Base-by-base conservation (phyloP, 2,797 vertebrate species). In the Sardinella longiceps region DNA sequence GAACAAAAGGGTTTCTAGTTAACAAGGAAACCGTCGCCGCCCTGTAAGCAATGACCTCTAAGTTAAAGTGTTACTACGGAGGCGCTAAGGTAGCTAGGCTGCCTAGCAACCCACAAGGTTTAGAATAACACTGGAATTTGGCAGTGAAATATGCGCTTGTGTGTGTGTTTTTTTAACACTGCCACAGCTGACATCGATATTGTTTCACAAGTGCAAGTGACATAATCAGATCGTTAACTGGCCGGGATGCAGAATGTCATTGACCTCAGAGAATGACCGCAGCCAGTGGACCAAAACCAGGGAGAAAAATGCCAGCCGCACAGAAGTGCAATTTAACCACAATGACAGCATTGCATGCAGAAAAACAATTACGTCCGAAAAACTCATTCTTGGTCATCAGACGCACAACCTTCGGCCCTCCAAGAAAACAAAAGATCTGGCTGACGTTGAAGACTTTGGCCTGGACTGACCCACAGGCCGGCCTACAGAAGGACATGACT, bases 141-240 rank as follows among this genome's bases (percentile, higher is more conserved):
- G 28, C 70, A 23, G 70, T 39, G 15, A 37, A 39, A 39, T 15
- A 25, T 37, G 33, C 15, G 30, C 30, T 0, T 33, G 63, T 33
- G 30, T 70, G 3, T 74, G 33, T 10, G 18, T 77, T n/a, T 9
- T 84, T 83, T 80, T 30, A 81, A 84, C 81, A 58, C 66, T 51
- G 0, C 0, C 80, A 90, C 89, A 84, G 85, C 87, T 89, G 89
- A 94, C 92, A 92, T 93, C 92, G 93, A 91, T 91, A 89, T 84
- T 39, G 84, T 93, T 92, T 93, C 89, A 86, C 90, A 91, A 92
- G 91, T 86, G 82, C 90, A 83, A 87, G 90, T 92, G 92, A 93
- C 92, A 91, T 93, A 92, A 92, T 85, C 70, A 86, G 4, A 89
- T 43, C 85, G 89, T 82, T 81, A 90, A 88, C 82, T 82, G 87